Conservation (phyloP, 2,797 vertebrate species). For the Onychomys leucogaster region DNA sequence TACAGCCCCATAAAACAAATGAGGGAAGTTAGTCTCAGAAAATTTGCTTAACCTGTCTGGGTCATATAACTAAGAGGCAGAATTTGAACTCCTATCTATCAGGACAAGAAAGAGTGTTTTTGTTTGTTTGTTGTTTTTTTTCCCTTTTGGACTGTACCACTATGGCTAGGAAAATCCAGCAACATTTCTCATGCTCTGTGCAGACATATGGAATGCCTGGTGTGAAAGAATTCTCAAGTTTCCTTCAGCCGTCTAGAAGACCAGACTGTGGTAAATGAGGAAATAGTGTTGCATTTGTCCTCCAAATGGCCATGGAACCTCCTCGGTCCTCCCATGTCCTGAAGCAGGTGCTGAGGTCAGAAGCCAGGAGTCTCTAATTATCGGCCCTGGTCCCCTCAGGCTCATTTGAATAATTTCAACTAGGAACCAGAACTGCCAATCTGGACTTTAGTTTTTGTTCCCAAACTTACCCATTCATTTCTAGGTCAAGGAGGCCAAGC, state of each 20-base stretch:
- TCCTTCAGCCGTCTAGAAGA: neutral
- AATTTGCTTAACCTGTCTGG: neutral
- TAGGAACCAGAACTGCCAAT: constrained; percentile 11
- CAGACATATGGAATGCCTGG: neutral
- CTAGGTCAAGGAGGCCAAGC: constrained; percentile 32
- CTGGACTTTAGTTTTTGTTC: constrained; percentile 5
- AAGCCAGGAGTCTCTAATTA: constrained; percentile 65
- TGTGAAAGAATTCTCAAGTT: neutral
- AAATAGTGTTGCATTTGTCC: neutral
- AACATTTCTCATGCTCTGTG: neutral
- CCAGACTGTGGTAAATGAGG: neutral
- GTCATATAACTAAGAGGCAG: neutral
- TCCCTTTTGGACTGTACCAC: neutral
- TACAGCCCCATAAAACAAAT: neutral
- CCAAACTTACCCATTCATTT: constrained; percentile 62
- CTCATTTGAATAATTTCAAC: constrained; percentile 36
- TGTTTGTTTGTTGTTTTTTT: neutral
- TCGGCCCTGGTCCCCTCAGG: constrained; percentile 4
- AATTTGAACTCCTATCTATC: neutral
- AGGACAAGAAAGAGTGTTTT: neutral
- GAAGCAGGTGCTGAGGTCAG: constrained; percentile 66
- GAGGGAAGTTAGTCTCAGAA: constrained; percentile 27
- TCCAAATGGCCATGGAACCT: constrained; percentile 37
- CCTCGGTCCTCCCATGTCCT: neutral
- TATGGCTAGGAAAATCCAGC: neutral